Conservation (phyloP, 2,888 invertebrate genomes). For the Xylocampa areola region DNA sequence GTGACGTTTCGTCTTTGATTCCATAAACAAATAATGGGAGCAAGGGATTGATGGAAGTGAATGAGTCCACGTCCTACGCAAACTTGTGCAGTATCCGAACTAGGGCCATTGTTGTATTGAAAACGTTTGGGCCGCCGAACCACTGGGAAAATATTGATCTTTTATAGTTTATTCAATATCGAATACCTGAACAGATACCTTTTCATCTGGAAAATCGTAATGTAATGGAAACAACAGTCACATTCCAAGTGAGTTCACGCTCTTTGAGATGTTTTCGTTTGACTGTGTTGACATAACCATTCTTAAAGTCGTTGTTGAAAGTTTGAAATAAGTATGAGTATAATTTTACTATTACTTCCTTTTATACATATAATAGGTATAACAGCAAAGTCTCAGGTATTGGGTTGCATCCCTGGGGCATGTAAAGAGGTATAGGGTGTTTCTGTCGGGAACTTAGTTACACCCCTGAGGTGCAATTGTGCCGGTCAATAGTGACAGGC, state of each 20-base stretch:
- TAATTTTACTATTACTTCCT: no score
- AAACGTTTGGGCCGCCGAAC: conserved; percentile 67
- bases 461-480: conserved; percentile 40
- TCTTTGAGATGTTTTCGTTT: conserved; percentile 19
- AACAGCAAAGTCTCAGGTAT: background rate
- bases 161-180: conserved; percentile 69
- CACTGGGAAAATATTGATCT: conserved; percentile 71
- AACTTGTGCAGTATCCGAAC: conserved; percentile 80
- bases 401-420: conserved; percentile 24
- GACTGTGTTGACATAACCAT: background rate
- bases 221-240: conserved; percentile 37
- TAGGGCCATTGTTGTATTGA: conserved; percentile 73
- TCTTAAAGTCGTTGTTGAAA: no score
- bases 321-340: no score
- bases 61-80: conserved; percentile 83
- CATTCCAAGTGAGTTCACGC: conserved; percentile 26
- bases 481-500: conserved; percentile 26
- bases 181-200: conserved; percentile 58
- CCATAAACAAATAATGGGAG: conserved; percentile 82
- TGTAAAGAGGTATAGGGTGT: conserved; percentile 35
- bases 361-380: no score
- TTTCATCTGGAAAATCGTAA: conserved; percentile 55
- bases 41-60: conserved; percentile 82
- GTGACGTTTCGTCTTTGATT: conserved; percentile 68
- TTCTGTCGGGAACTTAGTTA: conserved; percentile 22